Conservation (phyloP, 1,140 invertebrate species). For the Trichoplusia ni region DNA sequence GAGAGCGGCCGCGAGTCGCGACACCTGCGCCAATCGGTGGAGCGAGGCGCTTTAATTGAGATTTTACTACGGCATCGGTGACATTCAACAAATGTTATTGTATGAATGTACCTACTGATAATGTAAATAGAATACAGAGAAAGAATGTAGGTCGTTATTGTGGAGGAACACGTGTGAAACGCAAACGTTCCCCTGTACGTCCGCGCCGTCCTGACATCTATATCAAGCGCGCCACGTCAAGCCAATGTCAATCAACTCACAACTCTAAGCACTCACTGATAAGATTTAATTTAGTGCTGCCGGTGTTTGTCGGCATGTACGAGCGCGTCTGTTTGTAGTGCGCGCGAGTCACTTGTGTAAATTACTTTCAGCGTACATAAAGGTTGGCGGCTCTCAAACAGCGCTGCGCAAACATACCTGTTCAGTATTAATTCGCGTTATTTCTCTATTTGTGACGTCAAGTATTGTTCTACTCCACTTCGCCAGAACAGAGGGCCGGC, state of each 20-base stretch:
- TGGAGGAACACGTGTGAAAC: slow-evolving; percentile 56
- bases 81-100: background rate
- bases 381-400: slow-evolving; percentile 12
- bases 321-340: slow-evolving; percentile 38
- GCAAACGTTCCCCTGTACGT: slow-evolving; percentile 49
- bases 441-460: slow-evolving; percentile 19
- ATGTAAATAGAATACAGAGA: background rate
- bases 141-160: slow-evolving; percentile 54
- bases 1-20: no score
- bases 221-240: slow-evolving; percentile 45
- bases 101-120: background rate
- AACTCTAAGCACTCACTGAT: slow-evolving; percentile 37
- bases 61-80: no score
- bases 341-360: slow-evolving; percentile 64
- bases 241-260: slow-evolving; percentile 38
- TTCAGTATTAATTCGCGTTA: slow-evolving; percentile 24
- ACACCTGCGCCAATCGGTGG: no score
- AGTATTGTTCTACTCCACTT: background rate
- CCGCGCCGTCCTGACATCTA: slow-evolving; percentile 54
- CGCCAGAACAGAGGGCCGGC: background rate
- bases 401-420: slow-evolving; percentile 1
- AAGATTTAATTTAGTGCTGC: slow-evolving; percentile 37
- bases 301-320: slow-evolving; percentile 34
- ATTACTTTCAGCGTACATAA: slow-evolving; percentile 48
- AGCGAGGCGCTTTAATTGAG: no score